These are phyloP conservation scores for Reticulitermes lucifugus DNA, from an alignment of 2,888 invertebrate species.

Conservation along the genomic window DNA sequence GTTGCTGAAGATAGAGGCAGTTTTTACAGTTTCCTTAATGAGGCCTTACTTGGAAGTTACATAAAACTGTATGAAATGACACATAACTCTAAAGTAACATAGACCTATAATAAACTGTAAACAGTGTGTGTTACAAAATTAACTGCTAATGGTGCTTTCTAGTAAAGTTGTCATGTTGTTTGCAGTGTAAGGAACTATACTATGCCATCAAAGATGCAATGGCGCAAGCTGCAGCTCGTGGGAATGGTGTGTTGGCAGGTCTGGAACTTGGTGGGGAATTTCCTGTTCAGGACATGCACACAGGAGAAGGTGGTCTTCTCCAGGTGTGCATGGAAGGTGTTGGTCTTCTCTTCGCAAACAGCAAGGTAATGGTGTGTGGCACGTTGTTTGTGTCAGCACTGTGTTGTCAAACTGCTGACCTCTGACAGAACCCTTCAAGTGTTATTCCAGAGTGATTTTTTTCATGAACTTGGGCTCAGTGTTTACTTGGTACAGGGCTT, in stretches of 20 bases:
- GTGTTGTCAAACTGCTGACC: conserved; percentile 1
- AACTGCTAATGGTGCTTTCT: neutral
- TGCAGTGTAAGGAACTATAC: conserved; percentile 96
- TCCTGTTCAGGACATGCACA: conserved; percentile 96
- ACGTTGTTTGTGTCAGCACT: conserved; percentile 13
- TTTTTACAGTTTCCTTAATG: too few relatives aligned
- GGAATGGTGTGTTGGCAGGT: conserved; percentile 81
- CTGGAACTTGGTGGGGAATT: conserved; percentile 94
- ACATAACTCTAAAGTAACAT: too few relatives aligned
- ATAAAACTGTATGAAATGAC: too few relatives aligned
- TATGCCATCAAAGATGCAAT: conserved; percentile 99
- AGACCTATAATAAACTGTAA: too few relatives aligned
- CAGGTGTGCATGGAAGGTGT: conserved; percentile 99
- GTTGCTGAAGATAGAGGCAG: too few relatives aligned
- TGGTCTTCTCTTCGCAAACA: conserved; percentile 97
- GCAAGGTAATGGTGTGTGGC: conserved; percentile 84
- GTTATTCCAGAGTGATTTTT: too few relatives aligned
- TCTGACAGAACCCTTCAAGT: neutral
- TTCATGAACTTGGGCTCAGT: too few relatives aligned
- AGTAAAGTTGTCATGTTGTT: neutral
- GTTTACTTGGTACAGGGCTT: too few relatives aligned
- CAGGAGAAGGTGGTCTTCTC: conserved; percentile 96
- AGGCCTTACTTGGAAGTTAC: too few relatives aligned
- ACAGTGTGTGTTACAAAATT: too few relatives aligned
- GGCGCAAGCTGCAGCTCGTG: conserved; percentile 83